phyloP scores from a whole-genome alignment of 2,797 vertebrate species.

The Garrulus glandarius region DNA sequence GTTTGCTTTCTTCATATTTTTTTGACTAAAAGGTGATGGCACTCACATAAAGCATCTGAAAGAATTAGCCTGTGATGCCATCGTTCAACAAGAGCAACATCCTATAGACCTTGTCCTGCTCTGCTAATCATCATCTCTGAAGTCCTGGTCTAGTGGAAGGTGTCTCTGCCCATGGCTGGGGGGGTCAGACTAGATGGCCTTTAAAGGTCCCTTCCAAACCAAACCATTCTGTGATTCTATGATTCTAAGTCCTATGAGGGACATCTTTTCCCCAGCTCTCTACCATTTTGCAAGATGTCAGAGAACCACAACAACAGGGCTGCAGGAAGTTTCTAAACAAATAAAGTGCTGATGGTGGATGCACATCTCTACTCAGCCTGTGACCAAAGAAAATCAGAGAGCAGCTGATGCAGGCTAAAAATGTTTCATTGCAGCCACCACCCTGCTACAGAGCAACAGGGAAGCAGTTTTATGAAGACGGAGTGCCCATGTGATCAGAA shows the following conservation, averaged over 20 bases:
- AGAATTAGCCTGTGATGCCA: not conserved
- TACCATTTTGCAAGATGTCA: fast-evolving
- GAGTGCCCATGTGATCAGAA: not conserved
- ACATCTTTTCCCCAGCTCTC: not conserved
- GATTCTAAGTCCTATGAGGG: not conserved
- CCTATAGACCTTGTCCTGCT: not conserved
- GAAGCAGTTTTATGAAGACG: not conserved
- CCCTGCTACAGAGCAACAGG: fast-evolving
- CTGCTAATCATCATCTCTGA: not conserved
- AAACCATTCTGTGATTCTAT: not conserved
- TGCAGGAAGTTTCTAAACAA: not conserved
- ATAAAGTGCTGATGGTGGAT: not conserved
- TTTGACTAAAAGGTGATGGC: not conserved
- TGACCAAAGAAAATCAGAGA: not conserved
- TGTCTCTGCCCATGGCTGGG: not conserved
- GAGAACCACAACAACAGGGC: fast-evolving
- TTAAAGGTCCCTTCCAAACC: not conserved
- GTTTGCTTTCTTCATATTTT: not conserved
- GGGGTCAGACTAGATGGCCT: not conserved
- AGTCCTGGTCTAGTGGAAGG: not conserved
- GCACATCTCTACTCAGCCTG: not conserved
- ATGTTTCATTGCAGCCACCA: not conserved
- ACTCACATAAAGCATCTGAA: not conserved
- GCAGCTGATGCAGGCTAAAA: not conserved
- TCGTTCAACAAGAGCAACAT: fast-evolving